Percentiles rank a stretch among this genome's conserved stretches.
Conservation (phyloP, 1,140 invertebrate genomes). For the Cydia fagiglandana region DNA sequence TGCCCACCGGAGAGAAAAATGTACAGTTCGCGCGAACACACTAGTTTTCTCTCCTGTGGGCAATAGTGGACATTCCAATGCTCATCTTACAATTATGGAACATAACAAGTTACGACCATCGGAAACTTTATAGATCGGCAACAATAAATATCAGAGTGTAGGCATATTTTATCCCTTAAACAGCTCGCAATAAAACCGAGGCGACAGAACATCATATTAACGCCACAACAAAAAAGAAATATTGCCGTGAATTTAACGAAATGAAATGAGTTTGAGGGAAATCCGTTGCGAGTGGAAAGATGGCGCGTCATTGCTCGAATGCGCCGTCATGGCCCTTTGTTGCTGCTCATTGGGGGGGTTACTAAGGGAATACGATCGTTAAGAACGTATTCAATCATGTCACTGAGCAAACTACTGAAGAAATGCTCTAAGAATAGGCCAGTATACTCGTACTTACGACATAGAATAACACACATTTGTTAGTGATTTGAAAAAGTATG, state of each 20-base stretch:
- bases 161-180: conserved; percentile 15
- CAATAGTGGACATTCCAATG: too few relatives aligned
- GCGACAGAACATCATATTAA: conserved; percentile 22
- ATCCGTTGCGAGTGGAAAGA: conserved; percentile 37
- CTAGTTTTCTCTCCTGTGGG: too few relatives aligned
- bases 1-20: too few relatives aligned
- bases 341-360: not conserved
- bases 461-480: not conserved
- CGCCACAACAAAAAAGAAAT: conserved; percentile 21
- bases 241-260: conserved; percentile 30
- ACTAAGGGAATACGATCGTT: conserved; percentile 8
- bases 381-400: conserved; percentile 3
- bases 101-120: not conserved
- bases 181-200: conserved; percentile 15
- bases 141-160: not conserved
- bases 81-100: not conserved
- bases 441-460: not conserved
- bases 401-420: not conserved
- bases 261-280: conserved; percentile 31
- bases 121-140: conserved; percentile 3
- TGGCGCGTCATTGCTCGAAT: conserved; percentile 34
- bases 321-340: conserved; percentile 36
- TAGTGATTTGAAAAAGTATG: too few relatives aligned
- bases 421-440: not conserved
- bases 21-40: too few relatives aligned